Base-by-base conservation (phyloP, 1,140 invertebrate genomes). In the Tetragnatha versicolor region DNA sequence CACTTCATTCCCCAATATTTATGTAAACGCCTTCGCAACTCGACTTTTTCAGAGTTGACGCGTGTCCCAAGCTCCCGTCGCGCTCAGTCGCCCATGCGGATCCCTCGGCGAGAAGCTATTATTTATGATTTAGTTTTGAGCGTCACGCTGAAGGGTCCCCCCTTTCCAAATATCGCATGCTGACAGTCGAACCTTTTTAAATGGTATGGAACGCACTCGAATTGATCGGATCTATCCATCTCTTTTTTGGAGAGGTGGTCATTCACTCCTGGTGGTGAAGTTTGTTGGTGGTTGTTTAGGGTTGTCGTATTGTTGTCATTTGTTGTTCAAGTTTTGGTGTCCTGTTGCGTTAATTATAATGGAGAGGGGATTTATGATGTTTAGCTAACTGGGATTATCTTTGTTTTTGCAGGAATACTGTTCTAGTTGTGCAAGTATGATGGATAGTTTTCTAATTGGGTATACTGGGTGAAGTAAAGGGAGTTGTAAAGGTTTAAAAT, bases 51-150 rank as follows among this genome's bases (percentile, higher is more conserved):
- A 61, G 12, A 37, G 31, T 68, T 27, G 35, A 22, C 3, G 14
- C 37, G n/a, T 6, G 72, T 9, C 45, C 17, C 10, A 25, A 47
- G 25, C 37, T 37, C 29, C 35, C 29, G 20, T 31, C 33, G 29
- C 45, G 73, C 73, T 53, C 61, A 66, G 27, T 3, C 27, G 33
- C 3, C 20, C 60, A 77, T 39, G 60, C 73, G 61, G 10, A 42
- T 53, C 60, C 29, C 39, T 53, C 73, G 29, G n/a, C 73, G 31
- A 14, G 31, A 53, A 63, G 35, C 60, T 77, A 65, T 77, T 77
- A 77, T 77, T 77, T 51, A 58, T 77, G 73, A 77, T 77, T 77
- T 77, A 77, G 49, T 77, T 53, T 55, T 77, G 22, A 5, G 20
- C 61, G 73, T 77, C 61, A 77, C 73, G 73, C 39, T 65, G 17